Base-by-base conservation (phyloP, 2,888 invertebrate genomes). In the Rotaria socialis region DNA sequence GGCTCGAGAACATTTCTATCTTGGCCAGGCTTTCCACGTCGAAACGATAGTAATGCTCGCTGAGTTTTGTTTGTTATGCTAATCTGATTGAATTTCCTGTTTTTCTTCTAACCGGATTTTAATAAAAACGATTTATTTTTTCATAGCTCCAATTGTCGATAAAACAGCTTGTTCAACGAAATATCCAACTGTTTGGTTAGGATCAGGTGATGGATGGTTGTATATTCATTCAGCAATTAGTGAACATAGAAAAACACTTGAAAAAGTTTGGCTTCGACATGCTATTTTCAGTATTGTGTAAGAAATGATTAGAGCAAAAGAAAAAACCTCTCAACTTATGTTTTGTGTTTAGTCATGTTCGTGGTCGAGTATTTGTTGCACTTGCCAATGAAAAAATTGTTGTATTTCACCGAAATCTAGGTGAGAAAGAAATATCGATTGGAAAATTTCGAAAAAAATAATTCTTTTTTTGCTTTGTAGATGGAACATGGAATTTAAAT, bases 151-250 rank as follows among this genome's bases (percentile, higher is more conserved):
- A 24, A 43, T n/a, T 11, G 80, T n/a, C 22, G 47, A 43, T 80
- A 80, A 24, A 47, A 8, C 14, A 22, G 47, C 4, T 43, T 43
- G 3, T 47, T 80, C 80, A 47, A 80, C 47, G 24, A 80, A 80
- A 35, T 74, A 60, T 90, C 96, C 98, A 0, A 99, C 98, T n/a
- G 96, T 99, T 95, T 99, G 99, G 99, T 93, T 99, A 88, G 99
- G 99, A 75, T 95, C 96, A 88, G 97, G 98, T 92, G 96, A 95
- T 91, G 97, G 98, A 87, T 92, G 92, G 92, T 92, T 99, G 85
- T 97, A 95, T 91, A 95, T 99, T 85, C 97, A 99, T 92, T 98
- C 98, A 52, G 94, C 97, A 60, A 95, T 97, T 84, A 94, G 95
- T 0, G 94, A 96, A 90, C 97, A 97, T 94, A 94, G 95, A 89